Percentiles rank a stretch among this genome's conserved stretches.
These are phyloP conservation scores for Caenorhabditis sp. DNA, from an alignment of 2,888 invertebrate genomes.

Conservation along the genomic window DNA sequence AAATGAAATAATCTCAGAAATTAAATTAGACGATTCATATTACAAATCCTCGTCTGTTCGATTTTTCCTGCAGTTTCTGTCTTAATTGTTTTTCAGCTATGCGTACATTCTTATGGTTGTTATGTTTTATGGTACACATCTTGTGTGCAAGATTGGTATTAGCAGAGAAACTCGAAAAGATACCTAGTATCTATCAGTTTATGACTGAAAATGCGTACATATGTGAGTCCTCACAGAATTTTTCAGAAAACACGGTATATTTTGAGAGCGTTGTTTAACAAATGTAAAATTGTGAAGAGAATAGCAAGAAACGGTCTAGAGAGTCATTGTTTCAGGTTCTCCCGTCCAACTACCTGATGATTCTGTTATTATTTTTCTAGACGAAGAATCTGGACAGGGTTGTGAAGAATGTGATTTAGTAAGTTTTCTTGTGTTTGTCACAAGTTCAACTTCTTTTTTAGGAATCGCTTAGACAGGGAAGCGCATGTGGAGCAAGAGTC, in stretches of 20 bases:
- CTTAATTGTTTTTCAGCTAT: no score
- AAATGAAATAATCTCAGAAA: no score
- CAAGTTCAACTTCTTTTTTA: conserved; percentile 18
- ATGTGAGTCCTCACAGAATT: conserved; percentile 65
- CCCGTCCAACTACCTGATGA: conserved; percentile 63
- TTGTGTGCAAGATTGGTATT: no score
- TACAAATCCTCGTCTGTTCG: no score
- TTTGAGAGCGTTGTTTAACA: no score
- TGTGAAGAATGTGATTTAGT: conserved; percentile 71
- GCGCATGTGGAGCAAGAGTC: conserved; percentile 74
- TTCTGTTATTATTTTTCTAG: conserved; percentile 68
- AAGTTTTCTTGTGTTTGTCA: conserved; percentile 11
- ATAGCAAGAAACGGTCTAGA: no score
- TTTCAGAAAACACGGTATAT: conserved; percentile 7
- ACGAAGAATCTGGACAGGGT: conserved; percentile 69
- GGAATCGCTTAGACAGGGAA: conserved; percentile 54
- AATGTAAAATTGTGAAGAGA: no score
- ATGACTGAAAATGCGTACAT: conserved; percentile 77
- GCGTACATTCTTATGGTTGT: no score
- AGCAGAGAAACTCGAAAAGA: conserved; percentile 2
- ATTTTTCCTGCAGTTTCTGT: no score
- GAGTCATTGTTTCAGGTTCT: conserved; percentile 75
- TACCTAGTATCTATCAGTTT: conserved; percentile 75
- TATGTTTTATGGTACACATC: no score
- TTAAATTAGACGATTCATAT: no score